Base-by-base conservation (phyloP, 2,797 vertebrate species). In the Psittacula echo region DNA sequence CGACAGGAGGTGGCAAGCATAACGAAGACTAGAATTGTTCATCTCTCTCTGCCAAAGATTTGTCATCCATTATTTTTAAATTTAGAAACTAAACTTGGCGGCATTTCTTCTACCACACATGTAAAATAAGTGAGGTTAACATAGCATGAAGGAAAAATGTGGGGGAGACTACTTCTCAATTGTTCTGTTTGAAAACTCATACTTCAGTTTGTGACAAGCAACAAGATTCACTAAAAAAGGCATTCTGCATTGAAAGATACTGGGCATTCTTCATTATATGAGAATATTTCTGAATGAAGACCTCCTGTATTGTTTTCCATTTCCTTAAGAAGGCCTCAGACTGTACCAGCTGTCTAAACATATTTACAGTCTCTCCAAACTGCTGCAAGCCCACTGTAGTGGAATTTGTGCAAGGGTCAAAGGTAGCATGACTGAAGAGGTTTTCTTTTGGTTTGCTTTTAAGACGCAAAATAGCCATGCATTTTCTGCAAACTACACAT, bases 311-410 rank as follows among this genome's bases (percentile, higher is more conserved):
- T 95, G 90, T 79, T 95, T 95, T 79, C 77, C 39, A 58, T 90
- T 90, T 92, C 86, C 67, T 88, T 87, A 71, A 92, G 87, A 82
- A 86, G 94, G 60, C 82, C 84, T 89, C 87, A 80, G 82, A 97
- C 82, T 84, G 42, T 87, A 92, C 91, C 93, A 93, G 84, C 94
- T 97, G 86, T 97, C 92, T 81, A 96, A 96, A 94, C 72, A 85
- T 78, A 81, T 85, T 95, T 95, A 89, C 61, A 77, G 48, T 93
- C 54, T 83, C 47, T 94, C 20, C 83, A 50, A 87, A 85, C 10
- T 58, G 39, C 78, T 66, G 20, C 71, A 93, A 91, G 54, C 30
- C 67, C 75, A 84, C 53, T 77, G 19, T 24, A 90, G 65, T 34
- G 65, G 73, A 96, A 94, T 75, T 78, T 90, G 83, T 58, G 61